A percentile compares a stretch with the other conserved stretches of the same genome.
These are phyloP conservation scores for Lepidochrysops patricia DNA, from an alignment of 2,888 invertebrate genomes.

Conservation along the genomic window DNA sequence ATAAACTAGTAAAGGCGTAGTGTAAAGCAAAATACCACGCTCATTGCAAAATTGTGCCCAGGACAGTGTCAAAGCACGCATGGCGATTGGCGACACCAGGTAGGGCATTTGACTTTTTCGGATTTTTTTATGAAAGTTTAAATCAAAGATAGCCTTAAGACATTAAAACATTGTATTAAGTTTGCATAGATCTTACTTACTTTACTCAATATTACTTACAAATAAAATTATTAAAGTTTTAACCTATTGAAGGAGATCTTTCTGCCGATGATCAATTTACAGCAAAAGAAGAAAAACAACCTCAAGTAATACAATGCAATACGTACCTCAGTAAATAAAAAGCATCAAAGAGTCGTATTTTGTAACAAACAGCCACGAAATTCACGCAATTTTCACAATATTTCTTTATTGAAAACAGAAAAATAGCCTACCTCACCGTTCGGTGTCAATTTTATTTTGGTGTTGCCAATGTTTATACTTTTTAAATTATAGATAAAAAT, in stretches of 20 bases:
- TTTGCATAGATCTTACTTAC: background rate
- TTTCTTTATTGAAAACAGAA: constrained; percentile 70
- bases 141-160: background rate
- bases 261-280: constrained; percentile 59
- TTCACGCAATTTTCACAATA: constrained; percentile 61
- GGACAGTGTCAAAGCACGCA: constrained; percentile 54
- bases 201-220: constrained; percentile 19
- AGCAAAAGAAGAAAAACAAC: constrained; percentile 12
- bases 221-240: constrained; percentile 38
- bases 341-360: constrained; percentile 62
- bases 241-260: constrained; percentile 55
- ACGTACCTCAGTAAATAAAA: constrained; percentile 66
- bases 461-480: too few relatives aligned
- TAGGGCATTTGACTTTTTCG: background rate
- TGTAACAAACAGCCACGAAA: constrained; percentile 52
- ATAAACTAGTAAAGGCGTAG: background rate
- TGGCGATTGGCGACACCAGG: constrained; percentile 56
- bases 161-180: background rate
- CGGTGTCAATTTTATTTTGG: constrained; percentile 59
- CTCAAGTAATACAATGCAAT: constrained; percentile 11
- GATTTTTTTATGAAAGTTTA: background rate
- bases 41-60: constrained; percentile 14
- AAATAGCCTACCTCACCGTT: constrained; percentile 72
- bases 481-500: too few relatives aligned
- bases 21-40: constrained; percentile 9